Base-by-base conservation (phyloP, 2,888 invertebrate genomes). In the Oscheius sp. region DNA sequence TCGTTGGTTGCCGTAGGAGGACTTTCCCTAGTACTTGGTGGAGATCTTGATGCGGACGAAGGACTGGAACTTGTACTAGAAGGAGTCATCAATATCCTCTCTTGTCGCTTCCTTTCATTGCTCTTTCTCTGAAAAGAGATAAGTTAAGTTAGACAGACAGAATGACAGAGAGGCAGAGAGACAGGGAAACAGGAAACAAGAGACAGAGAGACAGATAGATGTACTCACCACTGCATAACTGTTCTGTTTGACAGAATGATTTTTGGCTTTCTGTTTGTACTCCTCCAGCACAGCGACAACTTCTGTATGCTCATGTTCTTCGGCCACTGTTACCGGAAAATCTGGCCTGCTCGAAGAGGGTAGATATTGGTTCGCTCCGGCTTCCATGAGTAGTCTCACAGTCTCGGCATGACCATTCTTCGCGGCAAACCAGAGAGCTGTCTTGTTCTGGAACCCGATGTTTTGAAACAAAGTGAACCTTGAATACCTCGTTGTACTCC, bases 31-130 rank as follows among this genome's bases (percentile, higher is more conserved):
- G 42, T 42, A 42, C 42, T 42, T 7, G 3, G 42, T 42, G 42
- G 42, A 7, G 42, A 42, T 42, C 42, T 42, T 42, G 42, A 42
- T 3, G 7, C 4, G 7, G 42, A 42, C 7, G 42, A 42, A 42
- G 63, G 63, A 63, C 63, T 63, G 48, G 63, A 63, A 4, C 21
- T 9, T 1, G 63, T 63, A 47, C 63, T 63, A 2, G 63, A 63
- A 21, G 63, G 63, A 3, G 33, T 60, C 33, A n/a, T n/a, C 37
- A 37, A 11, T 7, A 35, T 35, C 1, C 42, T 63, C 47, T 42
- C 48, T 48, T 47, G 29, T 21, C 53, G 3, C 11, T 53, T 53
- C 29, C 53, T 3, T 1, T 58, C 32, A 11, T 58, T 58, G 4
- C n/a, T n/a, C 21, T 63, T 63, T 35, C 60, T 32, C 60, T 60